Evolutionary conservation across 2,797 vertebrate species (phyloP), one percentile per base, ranked within the genome.

Genomic region (Gymnothorax javanicus): DNA sequence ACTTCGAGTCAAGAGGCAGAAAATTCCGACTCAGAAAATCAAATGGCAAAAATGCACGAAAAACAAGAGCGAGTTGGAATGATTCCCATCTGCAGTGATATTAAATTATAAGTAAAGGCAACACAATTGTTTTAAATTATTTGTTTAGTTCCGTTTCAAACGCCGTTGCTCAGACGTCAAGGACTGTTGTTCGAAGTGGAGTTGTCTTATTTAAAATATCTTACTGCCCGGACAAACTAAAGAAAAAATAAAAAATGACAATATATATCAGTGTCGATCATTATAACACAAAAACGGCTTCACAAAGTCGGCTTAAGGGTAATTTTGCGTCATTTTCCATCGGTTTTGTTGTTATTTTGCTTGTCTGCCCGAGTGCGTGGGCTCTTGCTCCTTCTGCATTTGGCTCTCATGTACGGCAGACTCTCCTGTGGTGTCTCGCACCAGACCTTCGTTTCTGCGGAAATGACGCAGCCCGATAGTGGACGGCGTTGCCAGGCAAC

Each of bases 381-480:
- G 3, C 11, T 75, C 57, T 60, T 67, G 8, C 75, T 60, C 82
- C 50, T 11, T 56, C 86, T 23, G 69, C 71, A 71, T 50, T 57
- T 82, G 69, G 71, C 86, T 84, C 86, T 57, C 82, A 57, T 77
- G 58, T 23, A 84, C 56, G 5, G 79, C 67, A 84, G 71, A n/a
- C 82, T 52, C 89, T 90, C 89, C 91, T 87, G 84, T 89, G 90
- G 87, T 3, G 86, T 84, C 89, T 89, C 62, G 50, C 84, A 91
- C 89, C 86, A 15, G 81, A 83, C 85, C 33, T 91, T 91, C 92
- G 88, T 87, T 88, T 33, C 79, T 59, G 93, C 87, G 95, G 95
- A 96, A 94, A 85, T 96, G 96, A 96, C 95, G 95, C 87, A 91
- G 84, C 84, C 75, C n/a, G 64, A 57, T 11, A 81, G 85, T 86